Conservation (phyloP, 2,888 invertebrate genomes). For the Taenaris catops region DNA sequence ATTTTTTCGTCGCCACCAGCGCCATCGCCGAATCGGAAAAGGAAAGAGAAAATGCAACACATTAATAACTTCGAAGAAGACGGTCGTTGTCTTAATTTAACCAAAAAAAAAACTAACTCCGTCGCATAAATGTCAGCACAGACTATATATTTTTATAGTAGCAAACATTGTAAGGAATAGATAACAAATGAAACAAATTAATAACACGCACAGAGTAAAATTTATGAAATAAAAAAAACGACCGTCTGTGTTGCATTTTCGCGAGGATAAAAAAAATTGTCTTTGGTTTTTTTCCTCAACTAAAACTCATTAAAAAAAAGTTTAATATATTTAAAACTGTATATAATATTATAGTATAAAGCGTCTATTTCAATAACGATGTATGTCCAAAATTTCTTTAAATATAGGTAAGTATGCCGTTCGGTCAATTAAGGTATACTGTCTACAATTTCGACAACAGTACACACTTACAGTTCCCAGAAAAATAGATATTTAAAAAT, state of each 20-base stretch:
- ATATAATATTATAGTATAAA: too few relatives aligned
- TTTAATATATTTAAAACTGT: too few relatives aligned
- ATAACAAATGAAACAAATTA: not conserved
- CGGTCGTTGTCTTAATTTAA: conserved; percentile 42
- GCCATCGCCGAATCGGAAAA: conserved; percentile 57
- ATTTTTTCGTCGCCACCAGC: conserved; percentile 23
- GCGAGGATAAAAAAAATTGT: conserved; percentile 34
- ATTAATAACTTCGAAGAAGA: conserved; percentile 45
- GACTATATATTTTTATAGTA: conserved; percentile 56
- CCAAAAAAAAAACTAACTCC: conserved; percentile 33
- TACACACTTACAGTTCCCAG: too few relatives aligned
- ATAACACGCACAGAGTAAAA: too few relatives aligned
- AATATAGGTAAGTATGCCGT: too few relatives aligned
- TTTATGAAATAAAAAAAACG: conserved; percentile 34
- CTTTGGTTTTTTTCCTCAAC: conserved; percentile 12
- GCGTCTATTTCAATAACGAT: too few relatives aligned
- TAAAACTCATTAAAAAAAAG: too few relatives aligned
- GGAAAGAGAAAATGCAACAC: conserved; percentile 79
- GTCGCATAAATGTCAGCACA: conserved; percentile 76
- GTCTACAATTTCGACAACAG: too few relatives aligned
- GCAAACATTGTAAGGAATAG: conserved; percentile 30
- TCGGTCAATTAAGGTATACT: too few relatives aligned
- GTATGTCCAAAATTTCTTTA: too few relatives aligned
- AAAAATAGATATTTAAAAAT: too few relatives aligned
- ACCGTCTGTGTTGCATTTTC: conserved; percentile 80